Conservation (phyloP, 2,888 invertebrate species). For the Cecidostiba fungosa region DNA sequence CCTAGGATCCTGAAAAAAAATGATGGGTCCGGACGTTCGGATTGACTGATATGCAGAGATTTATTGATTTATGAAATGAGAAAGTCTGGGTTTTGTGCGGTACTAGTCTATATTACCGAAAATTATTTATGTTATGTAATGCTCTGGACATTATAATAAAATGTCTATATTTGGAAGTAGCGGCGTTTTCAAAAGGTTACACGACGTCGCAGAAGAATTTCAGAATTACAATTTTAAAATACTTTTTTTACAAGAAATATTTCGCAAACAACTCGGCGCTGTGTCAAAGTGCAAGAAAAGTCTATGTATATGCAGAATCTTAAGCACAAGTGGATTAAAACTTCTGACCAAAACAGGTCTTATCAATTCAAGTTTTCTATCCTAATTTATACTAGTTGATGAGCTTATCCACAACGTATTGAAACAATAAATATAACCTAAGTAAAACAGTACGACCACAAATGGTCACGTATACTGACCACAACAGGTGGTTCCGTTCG, state of each 20-base stretch:
- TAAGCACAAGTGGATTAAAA: no score
- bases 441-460: not conserved
- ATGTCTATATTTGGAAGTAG: no score
- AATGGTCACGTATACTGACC: constrained; percentile 17
- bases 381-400: no score
- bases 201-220: not conserved
- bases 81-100: not conserved
- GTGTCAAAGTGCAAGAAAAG: constrained; percentile 9
- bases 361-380: no score
- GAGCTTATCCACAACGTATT: no score
- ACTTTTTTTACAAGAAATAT: not conserved
- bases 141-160: no score
- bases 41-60: not conserved
- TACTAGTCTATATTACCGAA: no score
- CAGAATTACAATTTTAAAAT: not conserved
- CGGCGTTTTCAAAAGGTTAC: no score
- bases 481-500: constrained; percentile 37
- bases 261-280: not conserved
- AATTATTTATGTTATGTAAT: no score
- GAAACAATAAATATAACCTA: not conserved
- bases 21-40: not conserved
- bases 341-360: no score
- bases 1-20: not conserved
- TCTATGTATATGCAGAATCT: no score
- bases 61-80: not conserved